phyloP scores from a whole-genome alignment of 2,797 vertebrate species.

The Heterohyrax brucei region DNA sequence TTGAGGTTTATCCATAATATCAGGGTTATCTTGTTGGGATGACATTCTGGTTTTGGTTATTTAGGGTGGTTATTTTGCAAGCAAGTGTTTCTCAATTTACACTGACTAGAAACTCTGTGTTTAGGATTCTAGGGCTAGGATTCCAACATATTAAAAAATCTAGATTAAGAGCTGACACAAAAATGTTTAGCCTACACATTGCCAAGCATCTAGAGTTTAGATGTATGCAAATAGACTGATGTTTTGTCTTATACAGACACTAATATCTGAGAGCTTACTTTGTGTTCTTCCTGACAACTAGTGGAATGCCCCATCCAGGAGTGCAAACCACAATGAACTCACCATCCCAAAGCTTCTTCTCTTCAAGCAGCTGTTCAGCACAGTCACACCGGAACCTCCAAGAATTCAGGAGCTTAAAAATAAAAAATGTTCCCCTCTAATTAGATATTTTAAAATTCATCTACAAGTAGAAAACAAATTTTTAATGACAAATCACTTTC shows the following conservation, averaged over 20 bases:
- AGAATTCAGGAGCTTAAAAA: constrained; percentile 36
- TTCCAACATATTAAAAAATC: not conserved
- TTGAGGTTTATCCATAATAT: constrained; percentile 21
- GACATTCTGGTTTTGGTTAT: constrained; percentile 6
- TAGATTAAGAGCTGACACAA: not conserved
- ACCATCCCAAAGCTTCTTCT: constrained; percentile 43
- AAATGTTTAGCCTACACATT: not conserved
- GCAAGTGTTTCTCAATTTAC: constrained; percentile 39
- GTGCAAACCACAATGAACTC: not conserved
- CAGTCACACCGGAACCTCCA: constrained; percentile 50
- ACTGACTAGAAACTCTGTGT: not conserved
- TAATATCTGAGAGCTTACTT: not conserved
- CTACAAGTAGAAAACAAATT: constrained; percentile 29
- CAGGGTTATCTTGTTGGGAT: not conserved
- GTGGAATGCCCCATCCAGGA: not conserved
- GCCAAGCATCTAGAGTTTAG: not conserved
- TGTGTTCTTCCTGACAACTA: constrained; percentile 38
- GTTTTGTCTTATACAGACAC: too few relatives aligned
- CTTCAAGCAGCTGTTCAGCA: constrained; percentile 60
- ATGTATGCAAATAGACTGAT: too few relatives aligned
- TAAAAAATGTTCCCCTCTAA: constrained; percentile 62
- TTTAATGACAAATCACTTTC: constrained; percentile 46
- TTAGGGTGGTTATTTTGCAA: constrained; percentile 11
- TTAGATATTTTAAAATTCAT: not conserved
- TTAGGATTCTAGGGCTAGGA: not conserved